Base-by-base conservation (phyloP, 2,797 vertebrate genomes). In the Gallinago solitaria region DNA sequence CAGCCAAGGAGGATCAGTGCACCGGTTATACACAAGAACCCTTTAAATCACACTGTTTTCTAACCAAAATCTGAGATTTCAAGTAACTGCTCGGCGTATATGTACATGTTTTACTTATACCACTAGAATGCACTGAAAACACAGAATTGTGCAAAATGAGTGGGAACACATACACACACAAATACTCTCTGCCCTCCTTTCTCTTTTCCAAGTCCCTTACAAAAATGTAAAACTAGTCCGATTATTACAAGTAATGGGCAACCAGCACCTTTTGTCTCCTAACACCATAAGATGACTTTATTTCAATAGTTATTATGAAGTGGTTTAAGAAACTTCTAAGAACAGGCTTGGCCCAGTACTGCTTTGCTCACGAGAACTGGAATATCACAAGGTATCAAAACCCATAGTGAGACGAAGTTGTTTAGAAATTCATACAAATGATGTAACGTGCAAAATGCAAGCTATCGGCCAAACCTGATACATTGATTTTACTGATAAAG, bases 331-430 rank as follows among this genome's bases (percentile, higher is more conserved):
- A 91, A 69, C 20, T 53, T 65, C 19, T 45, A 48, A 59, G 33
- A 53, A 50, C 19, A 67, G 33, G 6, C 45, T 79, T 69, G 43
- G 33, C 11, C 61, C 43, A 27, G 30, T n/a, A 28, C 14, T 33
- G 9, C 19, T 43, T 12, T 28, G 15, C 32, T 75, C 33, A 68
- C 45, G 25, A 91, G 47, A 83, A 64, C 5, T 9, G 37, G 12
- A 6, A n/a, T 20, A 28, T 32, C 20, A 32, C 27, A 20, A 3
- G 9, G 53, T 11, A 81, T 3, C 14, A 57, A 76, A 81, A 83
- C 10, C 0, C 1, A 6, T 1, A 37, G 9, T 8, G 53, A 90
- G 41, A 73, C 1, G 0, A 45, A 61, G 17, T 24, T 48, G 12
- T 32, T 67, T 8, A 35, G n/a, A 90, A 89, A 63, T 8, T 1